Conservation (phyloP, 2,888 invertebrate genomes). For the Euclidia mi region DNA sequence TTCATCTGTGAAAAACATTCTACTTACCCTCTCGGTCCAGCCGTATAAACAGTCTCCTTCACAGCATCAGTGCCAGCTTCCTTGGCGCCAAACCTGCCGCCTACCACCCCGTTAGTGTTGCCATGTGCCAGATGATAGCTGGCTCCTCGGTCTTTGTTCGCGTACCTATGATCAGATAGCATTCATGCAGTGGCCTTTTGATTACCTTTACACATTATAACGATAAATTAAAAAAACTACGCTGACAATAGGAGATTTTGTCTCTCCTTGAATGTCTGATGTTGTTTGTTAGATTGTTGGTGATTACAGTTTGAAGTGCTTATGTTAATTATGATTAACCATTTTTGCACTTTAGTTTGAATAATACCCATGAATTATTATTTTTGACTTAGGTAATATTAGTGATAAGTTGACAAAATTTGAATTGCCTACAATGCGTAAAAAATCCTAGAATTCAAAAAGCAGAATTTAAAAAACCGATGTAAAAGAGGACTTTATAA, state of each 20-base stretch:
- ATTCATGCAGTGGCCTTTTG: conserved; percentile 43
- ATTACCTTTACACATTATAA: conserved; percentile 29
- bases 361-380: no score
- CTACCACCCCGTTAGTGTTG: conserved; percentile 91
- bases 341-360: no score
- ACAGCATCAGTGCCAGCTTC: conserved; percentile 93
- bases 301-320: background rate
- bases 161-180: conserved; percentile 78
- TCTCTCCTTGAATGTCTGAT: conserved; percentile 28
- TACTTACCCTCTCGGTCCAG: conserved; percentile 93
- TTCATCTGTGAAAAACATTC: background rate
- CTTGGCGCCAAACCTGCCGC: conserved; percentile 93
- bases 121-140: conserved; percentile 93
- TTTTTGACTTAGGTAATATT: no score
- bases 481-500: no score
- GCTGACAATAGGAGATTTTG: conserved; percentile 41
- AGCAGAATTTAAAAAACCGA: no score
- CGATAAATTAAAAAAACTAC: conserved; percentile 27
- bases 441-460: no score
- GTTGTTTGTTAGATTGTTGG: conserved; percentile 13
- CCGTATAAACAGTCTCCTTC: conserved; percentile 93
- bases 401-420: no score
- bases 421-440: no score
- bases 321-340: no score
- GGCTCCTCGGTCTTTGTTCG: conserved; percentile 92